phyloP scores from a whole-genome alignment of 2,113 vertebrate genomes.

The Rhizomys pruinosus region DNA sequence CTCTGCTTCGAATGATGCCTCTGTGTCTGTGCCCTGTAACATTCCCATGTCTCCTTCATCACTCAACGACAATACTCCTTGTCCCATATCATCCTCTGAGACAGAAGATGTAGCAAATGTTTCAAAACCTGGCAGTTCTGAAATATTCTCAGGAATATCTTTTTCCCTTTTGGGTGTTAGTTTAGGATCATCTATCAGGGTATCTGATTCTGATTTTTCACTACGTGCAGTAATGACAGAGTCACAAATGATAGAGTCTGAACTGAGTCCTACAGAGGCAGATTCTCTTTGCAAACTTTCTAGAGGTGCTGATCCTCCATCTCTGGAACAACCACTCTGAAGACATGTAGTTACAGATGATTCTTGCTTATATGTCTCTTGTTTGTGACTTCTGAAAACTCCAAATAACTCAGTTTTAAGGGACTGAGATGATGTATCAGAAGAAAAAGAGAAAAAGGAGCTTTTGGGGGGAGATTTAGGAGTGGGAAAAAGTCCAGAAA shows the following conservation, averaged over 20 bases:
- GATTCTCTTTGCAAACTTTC: constrained; percentile 49
- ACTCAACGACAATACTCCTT: constrained; percentile 68
- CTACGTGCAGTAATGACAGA: constrained; percentile 22
- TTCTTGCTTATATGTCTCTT: constrained; percentile 80
- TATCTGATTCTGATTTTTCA: constrained; percentile 53
- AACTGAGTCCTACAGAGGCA: neutral
- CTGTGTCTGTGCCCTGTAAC: constrained; percentile 55
- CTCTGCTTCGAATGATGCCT: constrained; percentile 62
- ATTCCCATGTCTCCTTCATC: constrained; percentile 64
- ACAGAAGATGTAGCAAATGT: constrained; percentile 36
- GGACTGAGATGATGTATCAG: constrained; percentile 83
- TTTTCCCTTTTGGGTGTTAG: constrained; percentile 55
- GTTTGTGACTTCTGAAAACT: constrained; percentile 88
- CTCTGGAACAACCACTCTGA: constrained; percentile 66
- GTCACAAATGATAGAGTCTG: constrained; percentile 41
- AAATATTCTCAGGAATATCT: constrained; percentile 28
- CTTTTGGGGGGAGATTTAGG: constrained; percentile 87
- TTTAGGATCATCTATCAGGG: constrained; percentile 55
- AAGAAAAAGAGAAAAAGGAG: constrained; percentile 88
- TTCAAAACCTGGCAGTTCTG: constrained; percentile 60
- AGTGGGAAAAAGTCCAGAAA: constrained; percentile 90
- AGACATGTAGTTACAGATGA: constrained; percentile 63
- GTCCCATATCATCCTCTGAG: constrained; percentile 43
- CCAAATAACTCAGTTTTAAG: constrained; percentile 91
- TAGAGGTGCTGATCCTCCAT: constrained; percentile 7